Base-by-base conservation (phyloP, 1,140 invertebrate genomes). In the Ceratoteleas bidentatus region DNA sequence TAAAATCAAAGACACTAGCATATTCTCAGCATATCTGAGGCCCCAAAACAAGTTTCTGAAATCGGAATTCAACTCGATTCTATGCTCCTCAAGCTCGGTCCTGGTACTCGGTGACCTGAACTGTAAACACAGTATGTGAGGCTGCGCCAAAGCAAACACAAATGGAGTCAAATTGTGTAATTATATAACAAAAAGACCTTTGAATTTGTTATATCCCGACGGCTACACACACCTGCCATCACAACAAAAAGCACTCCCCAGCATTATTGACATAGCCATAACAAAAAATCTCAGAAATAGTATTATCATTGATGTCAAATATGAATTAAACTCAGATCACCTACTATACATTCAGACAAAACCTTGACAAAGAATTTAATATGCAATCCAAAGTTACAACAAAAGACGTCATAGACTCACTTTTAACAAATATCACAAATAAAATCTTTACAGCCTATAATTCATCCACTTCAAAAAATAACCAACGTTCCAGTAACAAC, bases 111-210 rank as follows among this genome's bases (percentile, higher is more conserved):
- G 53, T 9, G 53, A 56, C 13, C 13, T 58, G 0, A 58, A 58
- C 14, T 10, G 36, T 10, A 40, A 58, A 43, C 36, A 58, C 14
- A 6, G 3, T 16, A 58, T 43, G 5, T 58, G 56, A 15, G 11
- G 24, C 15, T 45, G 56, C 13, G 0, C 6, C 3, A 15, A 16
- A 15, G 62, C 36, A 52, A 72, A 77, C 62, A 49, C 24, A 24
- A 61, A 69, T 33, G 66, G 74, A 36, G 74, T 47, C 43, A 58
- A 70, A 33, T 38, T 78, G 9, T 8, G 50, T 32, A 11, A 72
- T 38, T 72, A 40, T 40, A 53, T 72, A 34, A 73, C 9, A 10
- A 66, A 53, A 4, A 60, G 14, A 33, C 6, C 54, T 34, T 6
- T 43, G 6, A 40, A 10, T 5, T 24, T 80, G 32, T 16, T 70